Conservation (phyloP, 2,113 vertebrate genomes). For the Struthio camelus region DNA sequence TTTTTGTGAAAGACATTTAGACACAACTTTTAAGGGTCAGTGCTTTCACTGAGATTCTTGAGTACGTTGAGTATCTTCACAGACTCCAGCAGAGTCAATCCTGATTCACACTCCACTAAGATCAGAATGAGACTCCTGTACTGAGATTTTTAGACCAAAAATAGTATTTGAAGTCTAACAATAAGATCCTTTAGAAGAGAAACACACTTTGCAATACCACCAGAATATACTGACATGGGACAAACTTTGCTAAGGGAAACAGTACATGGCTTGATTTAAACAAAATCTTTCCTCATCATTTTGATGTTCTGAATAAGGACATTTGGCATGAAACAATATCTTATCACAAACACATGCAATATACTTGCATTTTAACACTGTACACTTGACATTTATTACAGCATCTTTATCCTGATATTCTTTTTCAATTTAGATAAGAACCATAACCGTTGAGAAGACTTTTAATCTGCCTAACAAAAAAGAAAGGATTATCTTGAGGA, state of each 20-base stretch:
- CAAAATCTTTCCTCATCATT: not conserved
- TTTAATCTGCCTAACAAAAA: not conserved
- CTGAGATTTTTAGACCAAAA: not conserved
- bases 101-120: not conserved
- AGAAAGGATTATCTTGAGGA: not conserved
- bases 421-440: not conserved
- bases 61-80: not conserved
- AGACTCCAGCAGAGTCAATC: not conserved
- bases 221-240: not conserved
- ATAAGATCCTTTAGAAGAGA: not conserved
- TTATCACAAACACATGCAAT: not conserved
- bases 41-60: not conserved
- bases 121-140: not conserved
- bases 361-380: not conserved
- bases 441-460: rapidly evolving
- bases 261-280: not conserved
- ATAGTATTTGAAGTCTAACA: not conserved
- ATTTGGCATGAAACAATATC: not conserved
- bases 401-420: not conserved
- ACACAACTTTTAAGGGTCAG: not conserved
- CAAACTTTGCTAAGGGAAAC: not conserved
- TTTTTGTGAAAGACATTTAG: not conserved
- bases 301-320: not conserved
- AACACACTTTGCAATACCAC: not conserved
- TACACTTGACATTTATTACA: not conserved